Evolutionary conservation across 2,113 vertebrate genomes (phyloP).

Genomic region (Alethe diademata): DNA sequence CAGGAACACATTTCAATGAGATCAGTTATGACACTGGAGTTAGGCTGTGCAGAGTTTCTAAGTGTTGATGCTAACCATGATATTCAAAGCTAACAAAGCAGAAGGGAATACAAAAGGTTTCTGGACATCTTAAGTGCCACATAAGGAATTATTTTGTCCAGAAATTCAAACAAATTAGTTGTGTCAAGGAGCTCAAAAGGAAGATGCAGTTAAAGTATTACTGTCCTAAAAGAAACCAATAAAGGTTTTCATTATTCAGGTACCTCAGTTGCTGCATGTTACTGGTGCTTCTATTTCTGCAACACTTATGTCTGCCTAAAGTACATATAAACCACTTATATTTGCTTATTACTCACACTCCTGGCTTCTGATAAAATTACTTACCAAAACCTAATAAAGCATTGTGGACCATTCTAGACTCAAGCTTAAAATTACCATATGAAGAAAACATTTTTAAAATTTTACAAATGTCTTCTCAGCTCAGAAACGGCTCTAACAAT

Average conservation of each 20-base stretch:
- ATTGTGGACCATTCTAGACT: conserved; percentile 2
- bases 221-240: neutral
- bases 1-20: neutral
- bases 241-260: neutral
- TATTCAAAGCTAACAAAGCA: neutral
- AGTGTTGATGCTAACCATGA: neutral
- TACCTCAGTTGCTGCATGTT: neutral
- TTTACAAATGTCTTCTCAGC: neutral
- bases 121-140: neutral
- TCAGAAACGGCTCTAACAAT: neutral
- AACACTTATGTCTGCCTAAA: neutral
- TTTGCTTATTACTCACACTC: conserved; percentile 12
- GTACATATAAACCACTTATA: neutral
- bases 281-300: neutral
- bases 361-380: conserved; percentile 36
- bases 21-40: neutral
- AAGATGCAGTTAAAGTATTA: neutral
- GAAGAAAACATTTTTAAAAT: conserved; percentile 11
- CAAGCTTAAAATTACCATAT: neutral
- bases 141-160: neutral
- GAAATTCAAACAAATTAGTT: neutral
- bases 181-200: neutral
- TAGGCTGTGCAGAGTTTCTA: neutral
- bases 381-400: conserved; percentile 50
- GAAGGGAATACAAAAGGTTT: neutral